Evolutionary conservation across 2,113 vertebrate species (phyloP), one percentile per base, ranked within the genome.

Genomic region (Phylloscopus trochilus): DNA sequence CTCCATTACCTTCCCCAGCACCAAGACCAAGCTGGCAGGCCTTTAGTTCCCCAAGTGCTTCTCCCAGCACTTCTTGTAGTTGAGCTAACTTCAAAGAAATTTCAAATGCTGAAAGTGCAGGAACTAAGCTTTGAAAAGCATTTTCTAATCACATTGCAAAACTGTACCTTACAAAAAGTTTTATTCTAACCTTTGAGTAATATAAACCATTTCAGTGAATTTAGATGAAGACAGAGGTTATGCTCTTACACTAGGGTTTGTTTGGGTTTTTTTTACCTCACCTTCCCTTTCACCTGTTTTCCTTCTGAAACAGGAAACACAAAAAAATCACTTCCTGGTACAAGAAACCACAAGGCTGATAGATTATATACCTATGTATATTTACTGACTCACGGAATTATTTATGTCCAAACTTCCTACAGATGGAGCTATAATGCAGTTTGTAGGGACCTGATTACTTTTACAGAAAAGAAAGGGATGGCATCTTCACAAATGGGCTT

Each of bases 391-490:
- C 35, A 68, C 28, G 43, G 49, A 60, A 89, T 82, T 91, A 84
- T 91, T 92, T 82, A 82, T 87, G 58, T 92, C 49, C 74, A 79
- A 39, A 70, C 41, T 87, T 95, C 94, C 96, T 97, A 96, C 87
- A 96, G 95, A 83, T 95, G 96, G 95, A 95, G 94, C 96, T 96
- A 85, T 87, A 89, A 92, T 49, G 91, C 94, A 93, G 87, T 91
- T 73, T 92, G 60, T 91, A 82, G 44, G 15, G 19, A n/a, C 14
- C 39, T 72, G 28, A 19, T 79, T 82, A 49, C 26, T 75, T 84
- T 46, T 53, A 46, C 44, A 69, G 46, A 37, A 79, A 47, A 58
- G 53, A 64, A 79, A 76, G 5, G 6, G 24, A 31, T 89, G 81
- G 2, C 7, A 11, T 75, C 44, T 81, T 47, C 49, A 59, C 9